phyloP scores from a whole-genome alignment of 2,113 vertebrate genomes.

The Elachura formosa region DNA sequence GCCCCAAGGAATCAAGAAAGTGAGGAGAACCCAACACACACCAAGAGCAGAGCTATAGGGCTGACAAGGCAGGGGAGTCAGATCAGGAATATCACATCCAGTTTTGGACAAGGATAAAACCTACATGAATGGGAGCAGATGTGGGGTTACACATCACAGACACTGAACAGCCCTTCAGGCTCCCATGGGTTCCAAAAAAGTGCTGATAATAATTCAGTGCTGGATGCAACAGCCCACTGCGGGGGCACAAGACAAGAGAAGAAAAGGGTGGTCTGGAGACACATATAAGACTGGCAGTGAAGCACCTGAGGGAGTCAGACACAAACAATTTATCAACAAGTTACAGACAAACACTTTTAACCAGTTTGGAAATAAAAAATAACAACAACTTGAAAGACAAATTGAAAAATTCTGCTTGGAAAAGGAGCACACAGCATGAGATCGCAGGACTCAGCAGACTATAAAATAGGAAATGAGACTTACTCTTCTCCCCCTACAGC shows the following conservation, averaged over 20 bases:
- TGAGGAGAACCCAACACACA: neutral
- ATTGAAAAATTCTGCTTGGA: constrained; percentile 49
- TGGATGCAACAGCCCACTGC: neutral
- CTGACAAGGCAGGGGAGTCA: neutral
- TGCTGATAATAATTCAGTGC: neutral
- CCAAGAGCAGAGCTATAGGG: neutral
- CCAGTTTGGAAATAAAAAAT: constrained; percentile 51
- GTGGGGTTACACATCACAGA: neutral
- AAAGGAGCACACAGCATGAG: constrained; percentile 52
- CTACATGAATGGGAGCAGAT: neutral
- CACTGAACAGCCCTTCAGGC: neutral
- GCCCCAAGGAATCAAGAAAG: neutral
- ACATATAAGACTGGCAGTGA: neutral
- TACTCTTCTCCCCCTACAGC: constrained; percentile 38
- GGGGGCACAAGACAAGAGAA: neutral
- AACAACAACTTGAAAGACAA: constrained; percentile 34
- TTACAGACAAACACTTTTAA: constrained; percentile 33
- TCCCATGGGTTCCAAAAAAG: neutral
- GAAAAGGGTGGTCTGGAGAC: neutral
- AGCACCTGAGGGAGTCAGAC: neutral
- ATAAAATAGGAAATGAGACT: constrained; percentile 62
- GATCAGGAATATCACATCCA: neutral
- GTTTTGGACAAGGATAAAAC: neutral
- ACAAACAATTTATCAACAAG: constrained; percentile 3
- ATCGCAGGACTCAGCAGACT: constrained; percentile 53